Percentiles rank a stretch among this genome's conserved stretches.
Evolutionary conservation across 1,140 invertebrate species (phyloP).

Genomic region (Hyles vespertilio): DNA sequence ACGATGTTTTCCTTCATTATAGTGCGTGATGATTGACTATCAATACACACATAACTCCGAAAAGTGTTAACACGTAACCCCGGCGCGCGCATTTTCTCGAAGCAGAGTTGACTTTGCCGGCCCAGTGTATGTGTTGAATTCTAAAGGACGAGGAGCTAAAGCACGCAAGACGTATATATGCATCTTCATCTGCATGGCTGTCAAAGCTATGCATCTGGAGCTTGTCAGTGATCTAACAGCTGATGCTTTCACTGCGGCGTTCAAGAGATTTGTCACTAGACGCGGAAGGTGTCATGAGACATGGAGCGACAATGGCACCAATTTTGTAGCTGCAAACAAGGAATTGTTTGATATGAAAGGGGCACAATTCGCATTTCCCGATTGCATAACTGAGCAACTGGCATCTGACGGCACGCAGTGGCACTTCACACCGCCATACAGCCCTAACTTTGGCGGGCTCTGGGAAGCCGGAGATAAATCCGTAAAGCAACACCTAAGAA

Average conservation of each 20-base stretch:
- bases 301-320: constrained; percentile 23
- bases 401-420: not conserved
- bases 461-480: constrained; percentile 5
- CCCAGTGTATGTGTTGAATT: constrained; percentile 3
- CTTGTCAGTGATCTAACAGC: constrained; percentile 15
- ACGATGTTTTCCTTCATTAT: no score
- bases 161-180: constrained; percentile 20
- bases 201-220: constrained; percentile 22
- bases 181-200: constrained; percentile 21
- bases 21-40: no score
- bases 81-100: not conserved
- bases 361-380: constrained; percentile 13
- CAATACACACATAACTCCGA: no score
- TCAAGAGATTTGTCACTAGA: constrained; percentile 20
- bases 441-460: constrained; percentile 7
- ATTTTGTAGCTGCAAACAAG: constrained; percentile 21
- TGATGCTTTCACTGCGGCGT: constrained; percentile 20
- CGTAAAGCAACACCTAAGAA: constrained; percentile 4
- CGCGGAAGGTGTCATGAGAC: constrained; percentile 16
- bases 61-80: not conserved
- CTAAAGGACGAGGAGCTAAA: constrained; percentile 15
- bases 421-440: no score
- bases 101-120: not conserved
- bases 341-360: constrained; percentile 12
- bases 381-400: constrained; percentile 3